Percentiles rank a stretch among this genome's conserved stretches.
phyloP scores from a whole-genome alignment of 2,888 invertebrate species.

The Stenchaetothrips biformis region DNA sequence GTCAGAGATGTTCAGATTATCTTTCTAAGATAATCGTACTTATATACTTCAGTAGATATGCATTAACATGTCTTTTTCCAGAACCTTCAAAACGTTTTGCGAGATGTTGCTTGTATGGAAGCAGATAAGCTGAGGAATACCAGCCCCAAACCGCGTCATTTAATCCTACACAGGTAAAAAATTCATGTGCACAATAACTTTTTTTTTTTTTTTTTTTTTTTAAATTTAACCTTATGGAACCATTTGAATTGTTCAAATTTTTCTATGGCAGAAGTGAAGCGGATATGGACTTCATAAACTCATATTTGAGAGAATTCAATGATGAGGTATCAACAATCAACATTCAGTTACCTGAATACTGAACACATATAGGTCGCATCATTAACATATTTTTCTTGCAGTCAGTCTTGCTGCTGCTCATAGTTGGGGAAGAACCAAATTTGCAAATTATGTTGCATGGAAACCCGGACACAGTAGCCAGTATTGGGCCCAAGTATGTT shows the following conservation, averaged over 20 bases:
- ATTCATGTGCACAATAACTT: neutral
- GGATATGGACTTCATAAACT: conserved; percentile 69
- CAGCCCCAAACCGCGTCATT: conserved; percentile 53
- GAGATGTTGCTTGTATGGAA: conserved; percentile 67
- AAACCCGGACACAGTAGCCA: conserved; percentile 48
- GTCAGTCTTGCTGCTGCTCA: conserved; percentile 60
- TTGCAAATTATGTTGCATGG: conserved; percentile 54
- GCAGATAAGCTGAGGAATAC: conserved; percentile 55
- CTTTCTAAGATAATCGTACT: neutral
- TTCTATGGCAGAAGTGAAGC: conserved; percentile 58
- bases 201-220: neutral
- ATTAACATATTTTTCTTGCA: conserved; percentile 37
- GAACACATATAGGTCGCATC: neutral
- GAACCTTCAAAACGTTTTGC: conserved; percentile 58
- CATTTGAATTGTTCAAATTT: conserved; percentile 25
- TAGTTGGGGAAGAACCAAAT: conserved; percentile 60
- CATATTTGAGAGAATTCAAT: conserved; percentile 61
- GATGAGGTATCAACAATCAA: conserved; percentile 44
- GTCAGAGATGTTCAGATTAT: conserved; percentile 38
- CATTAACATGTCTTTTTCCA: conserved; percentile 37
- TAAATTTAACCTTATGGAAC: neutral
- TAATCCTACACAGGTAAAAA: conserved; percentile 50
- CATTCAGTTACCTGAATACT: too few species aligned
- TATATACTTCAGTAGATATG: neutral
- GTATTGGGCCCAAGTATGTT: conserved; percentile 58